phyloP scores from a whole-genome alignment of 2,113 vertebrate genomes.

The Macaca mulatta region DNA sequence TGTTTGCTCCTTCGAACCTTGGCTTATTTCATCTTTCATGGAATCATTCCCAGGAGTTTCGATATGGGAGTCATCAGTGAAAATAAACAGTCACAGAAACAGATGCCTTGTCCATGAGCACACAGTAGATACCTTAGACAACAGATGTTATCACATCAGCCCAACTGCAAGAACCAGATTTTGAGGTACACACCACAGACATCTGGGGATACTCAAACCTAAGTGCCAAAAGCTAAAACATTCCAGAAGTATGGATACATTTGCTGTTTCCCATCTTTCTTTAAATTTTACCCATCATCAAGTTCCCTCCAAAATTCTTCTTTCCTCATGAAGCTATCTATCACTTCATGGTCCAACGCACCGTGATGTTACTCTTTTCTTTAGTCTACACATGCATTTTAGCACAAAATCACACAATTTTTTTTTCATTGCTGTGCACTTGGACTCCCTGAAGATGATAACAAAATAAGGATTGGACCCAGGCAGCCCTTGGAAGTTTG shows the following conservation, averaged over 20 bases:
- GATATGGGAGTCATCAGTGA: not conserved
- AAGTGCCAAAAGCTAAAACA: no score
- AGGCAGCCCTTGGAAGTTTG: not conserved
- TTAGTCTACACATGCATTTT: not conserved
- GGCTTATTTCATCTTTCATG: not conserved
- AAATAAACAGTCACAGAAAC: not conserved
- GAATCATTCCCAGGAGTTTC: not conserved
- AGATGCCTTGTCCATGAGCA: not conserved
- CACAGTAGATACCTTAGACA: no score
- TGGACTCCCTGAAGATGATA: not conserved
- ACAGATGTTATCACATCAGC: no score
- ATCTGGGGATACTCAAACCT: no score
- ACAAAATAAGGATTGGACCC: not conserved
- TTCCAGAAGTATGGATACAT: no score
- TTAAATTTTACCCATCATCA: not conserved
- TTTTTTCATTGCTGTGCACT: not conserved
- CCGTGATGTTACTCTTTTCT: not conserved
- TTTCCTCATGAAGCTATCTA: not conserved
- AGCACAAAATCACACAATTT: not conserved
- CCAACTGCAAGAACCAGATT: no score
- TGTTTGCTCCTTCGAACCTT: not conserved
- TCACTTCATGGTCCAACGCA: not conserved
- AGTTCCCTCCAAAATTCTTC: not conserved
- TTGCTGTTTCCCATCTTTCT: not conserved
- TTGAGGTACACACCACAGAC: no score